Evolutionary conservation across 2,113 vertebrate genomes (phyloP), one percentile per base, ranked within the genome.

Genomic region (Sander vitreus): DNA sequence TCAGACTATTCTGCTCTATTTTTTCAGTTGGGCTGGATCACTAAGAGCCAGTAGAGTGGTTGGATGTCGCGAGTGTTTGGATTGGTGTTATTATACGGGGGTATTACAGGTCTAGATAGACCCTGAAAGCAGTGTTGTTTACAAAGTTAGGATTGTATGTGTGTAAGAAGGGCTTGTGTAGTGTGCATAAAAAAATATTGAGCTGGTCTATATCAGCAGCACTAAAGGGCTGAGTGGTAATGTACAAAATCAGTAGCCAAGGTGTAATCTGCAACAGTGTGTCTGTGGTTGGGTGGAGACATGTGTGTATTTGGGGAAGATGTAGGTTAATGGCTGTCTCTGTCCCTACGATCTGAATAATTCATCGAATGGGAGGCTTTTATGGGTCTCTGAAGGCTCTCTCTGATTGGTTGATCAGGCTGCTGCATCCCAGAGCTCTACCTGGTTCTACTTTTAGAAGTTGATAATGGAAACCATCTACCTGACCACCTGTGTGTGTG

Each of bases 261-360:
- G 14, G 60, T 76, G 73, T 19, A 86, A 76, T 84, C 53, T 83
- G 50, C 70, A 60, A 67, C 8, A 19, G 58, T n/a, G 19, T 25
- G 33, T 63, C 36, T 79, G 82, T 59, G 45, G 65, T 33, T 47
- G 66, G 13, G 43, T 76, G 25, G 63, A 75, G 67, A 62, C 11
- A n/a, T 77, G 76, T 58, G 85, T 70, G 39, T 48, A 72, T 91
- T 86, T 86, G 81, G 77, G 51, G 78, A 80, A 82, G 77, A 93
- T 94, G 79, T 93, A 86, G 91, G 90, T 92, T 93, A 94, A 94
- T 93, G 90, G 91, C 75, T 68, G 74, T 84, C 73, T 89, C 80
- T 76, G 69, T 80, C 83, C 85, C 73, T 81, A 67, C 67, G 78
- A 69, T 83, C 51, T 95, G 78, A 94, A 95, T 95, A 90, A 95